Conservation (phyloP, 1,140 invertebrate species). For the Achatina immaculata region DNA sequence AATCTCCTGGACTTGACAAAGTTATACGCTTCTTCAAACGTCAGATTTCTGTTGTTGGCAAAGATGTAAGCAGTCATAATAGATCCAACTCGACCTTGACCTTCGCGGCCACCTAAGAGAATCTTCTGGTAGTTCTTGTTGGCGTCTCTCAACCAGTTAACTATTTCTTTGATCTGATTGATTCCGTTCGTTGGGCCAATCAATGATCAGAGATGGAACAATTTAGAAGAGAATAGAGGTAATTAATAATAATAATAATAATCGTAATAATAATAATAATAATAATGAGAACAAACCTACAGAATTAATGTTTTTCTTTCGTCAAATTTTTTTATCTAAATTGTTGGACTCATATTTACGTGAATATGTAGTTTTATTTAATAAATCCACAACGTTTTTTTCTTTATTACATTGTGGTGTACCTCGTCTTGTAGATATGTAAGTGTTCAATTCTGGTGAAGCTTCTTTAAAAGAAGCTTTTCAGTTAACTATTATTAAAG, state of each 20-base stretch:
- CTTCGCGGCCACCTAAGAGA: conserved; percentile 11
- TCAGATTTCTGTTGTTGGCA: conserved; percentile 35
- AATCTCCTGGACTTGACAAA: neutral
- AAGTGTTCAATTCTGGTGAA: no score
- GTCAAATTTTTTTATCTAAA: no score
- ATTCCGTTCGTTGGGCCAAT: no score
- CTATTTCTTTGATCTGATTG: conserved; percentile 9
- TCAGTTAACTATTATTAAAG: no score
- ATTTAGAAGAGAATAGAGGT: neutral
- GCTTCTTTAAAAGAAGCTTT: no score
- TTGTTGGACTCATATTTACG: no score
- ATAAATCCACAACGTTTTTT: no score
- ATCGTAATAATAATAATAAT: neutral
- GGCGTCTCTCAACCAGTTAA: conserved; percentile 13
- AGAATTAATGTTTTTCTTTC: no score
- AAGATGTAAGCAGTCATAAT: conserved; percentile 31
- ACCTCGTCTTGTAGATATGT: no score
- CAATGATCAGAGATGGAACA: neutral
- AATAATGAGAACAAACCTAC: no score
- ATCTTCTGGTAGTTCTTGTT: neutral
- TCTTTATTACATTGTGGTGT: no score
- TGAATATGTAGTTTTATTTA: no score
- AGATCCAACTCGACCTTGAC: conserved; percentile 5
- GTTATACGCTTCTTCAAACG: conserved; percentile 30
- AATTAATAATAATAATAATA: neutral